These are phyloP conservation scores for Holothuria scabra DNA, from an alignment of 53 echinoderm and acorn worm genomes.

Conservation along the genomic window DNA sequence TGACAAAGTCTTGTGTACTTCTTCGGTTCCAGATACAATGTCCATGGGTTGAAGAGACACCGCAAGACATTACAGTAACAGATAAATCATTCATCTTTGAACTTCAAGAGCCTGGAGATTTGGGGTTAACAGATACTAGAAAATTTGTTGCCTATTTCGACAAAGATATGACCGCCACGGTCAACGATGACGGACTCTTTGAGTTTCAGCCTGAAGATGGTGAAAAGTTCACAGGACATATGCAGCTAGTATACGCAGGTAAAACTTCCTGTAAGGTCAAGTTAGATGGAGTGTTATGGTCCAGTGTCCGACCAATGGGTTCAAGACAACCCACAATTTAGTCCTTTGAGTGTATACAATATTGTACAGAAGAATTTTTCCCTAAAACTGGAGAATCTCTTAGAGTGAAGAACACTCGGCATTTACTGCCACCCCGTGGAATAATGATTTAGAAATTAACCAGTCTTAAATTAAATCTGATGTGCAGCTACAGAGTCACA, in stretches of 20 bases:
- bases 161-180: slow-evolving; percentile 59
- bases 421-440: no score
- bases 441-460: no score
- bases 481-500: no score
- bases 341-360: no score
- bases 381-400: no score
- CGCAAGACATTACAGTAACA: slow-evolving; percentile 26
- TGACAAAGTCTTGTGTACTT: no score
- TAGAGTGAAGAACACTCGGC: no score
- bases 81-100: slow-evolving; percentile 73
- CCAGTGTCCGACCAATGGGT: no score
- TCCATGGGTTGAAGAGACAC: slow-evolving; percentile 26
- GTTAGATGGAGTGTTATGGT: background rate
- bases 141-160: slow-evolving; percentile 84
- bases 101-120: slow-evolving; percentile 62
- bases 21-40: slow-evolving; percentile 10
- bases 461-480: no score
- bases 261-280: no score
- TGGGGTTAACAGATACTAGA: slow-evolving; percentile 47
- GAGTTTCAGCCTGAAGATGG: slow-evolving; percentile 31
- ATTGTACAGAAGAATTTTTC: no score
- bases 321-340: no score
- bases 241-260: slow-evolving; percentile 88
- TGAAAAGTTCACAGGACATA: slow-evolving; percentile 63
- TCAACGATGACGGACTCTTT: slow-evolving; percentile 53